Percentiles rank a stretch among this genome's conserved stretches.
phyloP scores from a whole-genome alignment of 2,888 invertebrate genomes.

The Automeris io region DNA sequence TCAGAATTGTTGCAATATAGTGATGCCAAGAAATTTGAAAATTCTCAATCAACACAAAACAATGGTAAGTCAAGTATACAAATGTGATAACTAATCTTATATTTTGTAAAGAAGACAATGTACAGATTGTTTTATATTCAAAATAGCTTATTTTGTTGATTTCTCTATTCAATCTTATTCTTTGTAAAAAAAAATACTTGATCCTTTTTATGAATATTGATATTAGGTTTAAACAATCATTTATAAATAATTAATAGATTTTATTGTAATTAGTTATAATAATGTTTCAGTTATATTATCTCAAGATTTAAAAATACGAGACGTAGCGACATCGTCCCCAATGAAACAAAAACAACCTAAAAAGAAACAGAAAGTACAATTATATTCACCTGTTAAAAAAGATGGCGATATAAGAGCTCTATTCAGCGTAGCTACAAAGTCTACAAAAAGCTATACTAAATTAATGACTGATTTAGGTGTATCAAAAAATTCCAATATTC shows the following conservation, averaged over 20 bases:
- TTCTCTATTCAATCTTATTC: no score
- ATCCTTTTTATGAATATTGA: no score
- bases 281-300: conserved; percentile 36
- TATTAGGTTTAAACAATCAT: no score
- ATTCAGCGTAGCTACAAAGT: conserved; percentile 65
- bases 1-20: conserved; percentile 63
- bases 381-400: conserved; percentile 52
- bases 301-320: conserved; percentile 24
- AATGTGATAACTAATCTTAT: neutral
- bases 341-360: conserved; percentile 38
- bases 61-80: conserved; percentile 15
- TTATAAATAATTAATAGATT: no score
- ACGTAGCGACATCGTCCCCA: conserved; percentile 19
- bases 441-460: conserved; percentile 66
- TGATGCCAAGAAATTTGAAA: conserved; percentile 65
- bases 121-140: no score
- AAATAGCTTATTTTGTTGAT: no score
- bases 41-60: conserved; percentile 54
- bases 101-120: no score
- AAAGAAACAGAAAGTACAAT: conserved; percentile 37
- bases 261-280: neutral
- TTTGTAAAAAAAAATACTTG: no score
- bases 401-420: conserved; percentile 76
- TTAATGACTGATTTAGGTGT: conserved; percentile 55
- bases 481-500: conserved; percentile 45